phyloP scores from a whole-genome alignment of 2,888 invertebrate genomes.

The Nesidiocoris tenuis region DNA sequence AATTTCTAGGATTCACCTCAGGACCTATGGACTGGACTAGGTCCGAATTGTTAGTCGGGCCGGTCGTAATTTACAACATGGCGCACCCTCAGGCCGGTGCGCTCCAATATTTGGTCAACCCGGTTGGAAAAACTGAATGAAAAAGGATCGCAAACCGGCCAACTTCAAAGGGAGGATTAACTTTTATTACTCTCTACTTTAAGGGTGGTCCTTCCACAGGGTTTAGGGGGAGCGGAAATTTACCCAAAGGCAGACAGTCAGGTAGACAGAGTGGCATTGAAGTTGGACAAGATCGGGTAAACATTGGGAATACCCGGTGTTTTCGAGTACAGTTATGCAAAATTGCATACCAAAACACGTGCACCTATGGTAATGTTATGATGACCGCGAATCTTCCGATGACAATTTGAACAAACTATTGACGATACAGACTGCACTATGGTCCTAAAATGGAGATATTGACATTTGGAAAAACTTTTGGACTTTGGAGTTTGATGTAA shows the following conservation, averaged over 20 bases:
- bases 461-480: too few species aligned
- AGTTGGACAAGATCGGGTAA: neutral
- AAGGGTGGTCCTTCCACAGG: neutral
- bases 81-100: neutral
- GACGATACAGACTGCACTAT: too few species aligned
- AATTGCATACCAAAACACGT: too few species aligned
- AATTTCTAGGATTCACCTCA: too few species aligned
- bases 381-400: too few species aligned
- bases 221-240: neutral
- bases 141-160: neutral
- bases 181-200: neutral
- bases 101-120: neutral
- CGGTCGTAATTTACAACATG: neutral
- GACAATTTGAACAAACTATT: too few species aligned
- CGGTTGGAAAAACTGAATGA: neutral
- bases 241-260: neutral
- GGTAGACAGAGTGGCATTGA: neutral
- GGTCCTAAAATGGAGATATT: too few species aligned
- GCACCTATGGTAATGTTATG: too few species aligned
- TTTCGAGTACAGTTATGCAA: too few species aligned
- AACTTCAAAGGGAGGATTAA: neutral
- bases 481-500: too few species aligned
- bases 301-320: neutral
- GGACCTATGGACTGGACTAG: too few species aligned
- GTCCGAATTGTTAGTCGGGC: too few species aligned